phyloP scores from a whole-genome alignment of 2,113 vertebrate genomes.

The Danionella cerebrum region DNA sequence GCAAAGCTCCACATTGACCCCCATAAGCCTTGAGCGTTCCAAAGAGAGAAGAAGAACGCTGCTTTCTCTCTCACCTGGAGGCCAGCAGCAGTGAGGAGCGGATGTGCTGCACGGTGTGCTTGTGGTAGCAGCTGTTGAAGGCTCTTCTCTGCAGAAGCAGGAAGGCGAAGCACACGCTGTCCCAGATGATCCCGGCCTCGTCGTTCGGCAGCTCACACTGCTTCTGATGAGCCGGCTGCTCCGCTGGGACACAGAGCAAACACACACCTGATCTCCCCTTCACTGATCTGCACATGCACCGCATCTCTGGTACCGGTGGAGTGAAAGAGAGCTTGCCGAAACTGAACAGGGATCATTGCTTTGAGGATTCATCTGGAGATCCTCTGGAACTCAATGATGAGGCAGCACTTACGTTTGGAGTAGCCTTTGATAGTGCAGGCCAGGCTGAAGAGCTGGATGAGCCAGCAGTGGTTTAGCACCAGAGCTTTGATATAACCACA shows the following conservation, averaged over 20 bases:
- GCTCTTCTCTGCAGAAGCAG: conserved; percentile 92
- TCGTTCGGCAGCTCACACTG: conserved; percentile 81
- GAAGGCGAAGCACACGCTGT: conserved; percentile 97
- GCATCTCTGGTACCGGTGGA: no score
- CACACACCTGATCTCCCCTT: no score
- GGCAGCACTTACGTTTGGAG: conserved; percentile 60
- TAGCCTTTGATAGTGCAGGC: conserved; percentile 96
- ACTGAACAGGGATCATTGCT: no score
- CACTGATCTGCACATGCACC: no score
- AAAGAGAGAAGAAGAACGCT: no score
- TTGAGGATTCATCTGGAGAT: no score
- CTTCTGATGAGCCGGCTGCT: conserved; percentile 50
- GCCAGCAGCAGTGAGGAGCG: conserved; percentile 93
- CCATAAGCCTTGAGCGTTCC: background rate
- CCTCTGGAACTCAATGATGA: no score
- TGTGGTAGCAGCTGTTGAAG: conserved; percentile 98
- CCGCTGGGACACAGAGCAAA: conserved; percentile 54
- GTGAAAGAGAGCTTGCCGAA: no score
- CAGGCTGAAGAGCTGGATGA: conserved; percentile 90
- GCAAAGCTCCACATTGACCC: no score
- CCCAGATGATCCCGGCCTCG: conserved; percentile 97
- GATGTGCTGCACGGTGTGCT: conserved; percentile 95
- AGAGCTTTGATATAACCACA: conserved; percentile 88
- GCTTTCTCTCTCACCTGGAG: no score
- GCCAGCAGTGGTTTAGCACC: conserved; percentile 82